Conservation (phyloP, 1,140 invertebrate species). For the Drosophila suzukii region DNA sequence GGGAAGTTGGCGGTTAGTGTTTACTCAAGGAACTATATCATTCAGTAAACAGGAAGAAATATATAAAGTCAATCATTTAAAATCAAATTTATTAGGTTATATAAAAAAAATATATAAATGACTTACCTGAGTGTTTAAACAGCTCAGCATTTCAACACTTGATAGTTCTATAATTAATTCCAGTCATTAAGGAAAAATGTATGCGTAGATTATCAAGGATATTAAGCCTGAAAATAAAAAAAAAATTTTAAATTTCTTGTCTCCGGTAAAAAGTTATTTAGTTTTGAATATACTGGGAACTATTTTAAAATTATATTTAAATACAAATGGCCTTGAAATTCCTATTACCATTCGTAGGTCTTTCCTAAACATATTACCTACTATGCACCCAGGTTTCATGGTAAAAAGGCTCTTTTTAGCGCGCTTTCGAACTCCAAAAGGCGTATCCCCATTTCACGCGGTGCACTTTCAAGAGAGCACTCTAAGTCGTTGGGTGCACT, state of each 20-base stretch:
- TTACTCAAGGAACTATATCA: not conserved
- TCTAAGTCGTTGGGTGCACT: slow-evolving; percentile 14
- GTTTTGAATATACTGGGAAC: too few relatives aligned
- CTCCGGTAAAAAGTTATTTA: too few relatives aligned
- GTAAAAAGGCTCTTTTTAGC: not conserved
- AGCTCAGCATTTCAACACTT: not conserved
- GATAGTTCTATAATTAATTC: not conserved
- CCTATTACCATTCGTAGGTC: too few relatives aligned
- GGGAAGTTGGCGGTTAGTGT: not conserved
- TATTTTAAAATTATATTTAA: too few relatives aligned
- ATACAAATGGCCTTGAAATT: too few relatives aligned
- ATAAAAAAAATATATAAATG: not conserved
- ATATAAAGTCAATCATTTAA: not conserved
- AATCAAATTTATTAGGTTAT: too few relatives aligned
- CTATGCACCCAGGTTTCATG: not conserved
- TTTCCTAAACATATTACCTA: not conserved
- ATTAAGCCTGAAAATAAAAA: not conserved
- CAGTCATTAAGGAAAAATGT: not conserved
- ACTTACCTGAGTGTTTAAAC: not conserved
- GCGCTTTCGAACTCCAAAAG: slow-evolving; percentile 19
- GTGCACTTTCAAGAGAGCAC: slow-evolving; percentile 20
- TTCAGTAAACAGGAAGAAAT: too few relatives aligned
- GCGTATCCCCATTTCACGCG: slow-evolving; percentile 22
- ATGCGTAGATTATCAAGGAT: too few relatives aligned
- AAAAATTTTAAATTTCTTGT: not conserved